Percentiles rank a stretch among this genome's conserved stretches.
phyloP scores from a whole-genome alignment of 2,797 vertebrate genomes.

The Sardinella longiceps region DNA sequence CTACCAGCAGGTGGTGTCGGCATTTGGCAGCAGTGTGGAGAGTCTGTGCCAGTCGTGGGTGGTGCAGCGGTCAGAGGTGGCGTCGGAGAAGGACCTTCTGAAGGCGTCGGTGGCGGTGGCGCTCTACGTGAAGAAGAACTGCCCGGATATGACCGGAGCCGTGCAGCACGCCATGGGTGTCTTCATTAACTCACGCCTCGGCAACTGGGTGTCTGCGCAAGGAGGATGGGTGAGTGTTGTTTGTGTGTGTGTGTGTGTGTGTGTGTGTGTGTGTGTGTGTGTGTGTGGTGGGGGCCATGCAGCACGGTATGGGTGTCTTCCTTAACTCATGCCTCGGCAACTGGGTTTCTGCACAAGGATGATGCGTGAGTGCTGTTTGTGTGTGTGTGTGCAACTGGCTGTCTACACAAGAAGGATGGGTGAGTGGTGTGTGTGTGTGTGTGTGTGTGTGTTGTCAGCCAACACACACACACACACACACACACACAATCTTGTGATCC shows the following conservation, averaged over 20 bases:
- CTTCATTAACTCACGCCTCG: conserved; percentile 62
- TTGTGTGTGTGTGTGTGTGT: neutral
- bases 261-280: neutral
- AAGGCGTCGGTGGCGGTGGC: conserved; percentile 59
- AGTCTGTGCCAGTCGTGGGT: conserved; percentile 48
- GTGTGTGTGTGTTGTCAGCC: too few relatives aligned
- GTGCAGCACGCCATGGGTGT: conserved; percentile 38
- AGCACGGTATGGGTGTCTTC: too few relatives aligned
- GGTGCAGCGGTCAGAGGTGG: conserved; percentile 52
- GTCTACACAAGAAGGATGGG: too few relatives aligned
- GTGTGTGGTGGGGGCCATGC: too few relatives aligned
- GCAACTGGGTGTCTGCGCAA: conserved; percentile 62
- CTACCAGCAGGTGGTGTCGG: conserved; percentile 54
- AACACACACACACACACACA: too few relatives aligned
- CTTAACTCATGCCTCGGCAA: too few relatives aligned
- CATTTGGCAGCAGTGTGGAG: conserved; percentile 56
- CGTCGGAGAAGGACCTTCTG: conserved; percentile 69
- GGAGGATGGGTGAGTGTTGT: conserved; percentile 77
- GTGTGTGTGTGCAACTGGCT: too few relatives aligned
- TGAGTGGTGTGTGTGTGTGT: too few relatives aligned
- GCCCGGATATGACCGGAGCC: conserved; percentile 52
- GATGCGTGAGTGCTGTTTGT: too few relatives aligned
- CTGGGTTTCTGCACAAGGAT: too few relatives aligned
- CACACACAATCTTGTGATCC: too few relatives aligned
- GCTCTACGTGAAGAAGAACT: conserved; percentile 59